Percentiles rank a stretch among this genome's conserved stretches.
Evolutionary conservation across 2,888 invertebrate genomes (phyloP).

Genomic region (Apodemia zela): DNA sequence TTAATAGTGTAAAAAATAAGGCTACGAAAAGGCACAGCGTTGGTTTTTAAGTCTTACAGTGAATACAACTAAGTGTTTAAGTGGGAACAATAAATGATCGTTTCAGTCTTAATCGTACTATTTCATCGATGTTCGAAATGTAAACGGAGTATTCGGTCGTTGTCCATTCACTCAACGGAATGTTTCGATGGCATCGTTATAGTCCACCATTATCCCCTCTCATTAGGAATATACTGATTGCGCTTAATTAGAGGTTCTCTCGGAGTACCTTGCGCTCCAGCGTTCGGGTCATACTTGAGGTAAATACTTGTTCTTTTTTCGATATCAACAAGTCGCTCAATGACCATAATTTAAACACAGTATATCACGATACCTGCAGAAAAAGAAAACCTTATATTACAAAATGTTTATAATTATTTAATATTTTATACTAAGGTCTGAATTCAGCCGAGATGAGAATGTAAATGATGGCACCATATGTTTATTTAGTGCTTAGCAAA

Average conservation of each 20-base stretch:
- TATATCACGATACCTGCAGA: slow-evolving; percentile 69
- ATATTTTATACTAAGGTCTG: too few species aligned
- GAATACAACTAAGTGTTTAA: slow-evolving; percentile 64
- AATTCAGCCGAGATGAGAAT: slow-evolving; percentile 43
- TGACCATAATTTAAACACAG: slow-evolving; percentile 74
- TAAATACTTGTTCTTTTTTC: slow-evolving; percentile 72
- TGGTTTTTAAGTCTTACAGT: slow-evolving; percentile 54
- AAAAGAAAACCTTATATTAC: slow-evolving; percentile 42
- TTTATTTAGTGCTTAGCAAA: slow-evolving; percentile 71
- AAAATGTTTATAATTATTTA: slow-evolving; percentile 12
- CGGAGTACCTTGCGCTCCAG: slow-evolving; percentile 64
- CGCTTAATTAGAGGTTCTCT: slow-evolving; percentile 77
- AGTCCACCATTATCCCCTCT: slow-evolving; percentile 76
- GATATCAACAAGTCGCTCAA: slow-evolving; percentile 72
- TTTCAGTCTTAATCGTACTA: slow-evolving; percentile 70
- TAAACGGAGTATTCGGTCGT: slow-evolving; percentile 56
- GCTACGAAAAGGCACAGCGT: slow-evolving; percentile 73
- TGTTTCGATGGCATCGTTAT: slow-evolving; percentile 75
- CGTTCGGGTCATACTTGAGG: slow-evolving; percentile 58
- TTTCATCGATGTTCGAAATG: slow-evolving; percentile 67
- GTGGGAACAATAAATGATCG: slow-evolving; percentile 61
- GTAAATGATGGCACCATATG: slow-evolving; percentile 61
- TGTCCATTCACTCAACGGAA: slow-evolving; percentile 62
- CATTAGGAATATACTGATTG: slow-evolving; percentile 81
- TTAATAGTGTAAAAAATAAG: slow-evolving; percentile 51